Percentiles rank a stretch among this genome's conserved stretches.
These are phyloP conservation scores for Drosophila cognata DNA, from an alignment of 2,888 invertebrate species.

Conservation along the genomic window DNA sequence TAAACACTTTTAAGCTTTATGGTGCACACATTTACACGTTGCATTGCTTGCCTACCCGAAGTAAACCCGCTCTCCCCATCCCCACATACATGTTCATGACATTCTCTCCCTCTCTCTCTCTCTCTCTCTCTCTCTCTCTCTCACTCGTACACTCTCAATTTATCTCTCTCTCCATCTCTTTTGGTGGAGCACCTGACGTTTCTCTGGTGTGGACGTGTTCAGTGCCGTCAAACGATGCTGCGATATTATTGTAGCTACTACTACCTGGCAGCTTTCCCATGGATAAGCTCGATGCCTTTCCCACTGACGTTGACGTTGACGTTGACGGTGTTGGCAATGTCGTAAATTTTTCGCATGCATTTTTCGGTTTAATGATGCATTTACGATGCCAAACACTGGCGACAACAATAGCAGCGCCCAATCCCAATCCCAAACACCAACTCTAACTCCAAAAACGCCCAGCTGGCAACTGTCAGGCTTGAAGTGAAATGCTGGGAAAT, in stretches of 20 bases:
- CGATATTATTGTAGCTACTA: constrained; percentile 68
- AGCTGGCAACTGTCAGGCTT: constrained; percentile 6
- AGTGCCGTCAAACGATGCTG: constrained; percentile 68
- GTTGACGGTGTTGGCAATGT: constrained; percentile 68
- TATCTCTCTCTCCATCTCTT: neutral
- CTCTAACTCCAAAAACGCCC: neutral
- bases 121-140: neutral
- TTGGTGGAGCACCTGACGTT: constrained; percentile 1
- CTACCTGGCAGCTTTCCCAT: constrained; percentile 65
- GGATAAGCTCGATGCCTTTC: constrained; percentile 32
- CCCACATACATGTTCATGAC: constrained; percentile 20
- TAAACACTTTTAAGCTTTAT: constrained; percentile 77
- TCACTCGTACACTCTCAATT: neutral
- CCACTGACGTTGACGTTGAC: constrained; percentile 18
- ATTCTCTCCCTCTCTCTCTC: constrained; percentile 4
- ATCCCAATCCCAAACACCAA: constrained; percentile 9
- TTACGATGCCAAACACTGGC: constrained; percentile 78
- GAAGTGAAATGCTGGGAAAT: constrained; percentile 56
- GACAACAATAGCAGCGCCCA: constrained; percentile 49
- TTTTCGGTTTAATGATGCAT: constrained; percentile 82
- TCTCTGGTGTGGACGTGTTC: constrained; percentile 55
- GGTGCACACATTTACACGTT: constrained; percentile 71
- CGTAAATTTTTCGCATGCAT: constrained; percentile 81
- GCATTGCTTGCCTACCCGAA: constrained; percentile 66
- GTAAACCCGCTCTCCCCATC: constrained; percentile 13